Evolutionary conservation across 2,797 vertebrate genomes (phyloP).

Genomic region (Chaetophractus vellerosus): DNA sequence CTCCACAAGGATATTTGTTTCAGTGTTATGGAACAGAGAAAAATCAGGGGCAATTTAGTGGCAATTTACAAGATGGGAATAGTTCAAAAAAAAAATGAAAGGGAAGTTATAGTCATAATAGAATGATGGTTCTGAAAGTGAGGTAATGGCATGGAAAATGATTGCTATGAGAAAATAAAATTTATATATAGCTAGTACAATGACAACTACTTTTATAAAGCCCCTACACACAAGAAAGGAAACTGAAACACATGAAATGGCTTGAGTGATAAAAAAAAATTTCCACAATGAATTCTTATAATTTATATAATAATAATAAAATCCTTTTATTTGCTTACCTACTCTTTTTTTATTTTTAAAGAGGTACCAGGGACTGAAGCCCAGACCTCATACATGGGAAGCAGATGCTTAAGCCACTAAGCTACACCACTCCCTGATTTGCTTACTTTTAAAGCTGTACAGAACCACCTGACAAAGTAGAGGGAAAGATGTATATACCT

Average conservation of each 20-base stretch:
- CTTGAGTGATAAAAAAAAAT: neutral
- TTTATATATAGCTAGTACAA: neutral
- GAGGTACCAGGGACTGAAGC: too few relatives aligned
- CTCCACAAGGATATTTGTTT: slow-evolving; percentile 22
- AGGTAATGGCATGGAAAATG: slow-evolving; percentile 32
- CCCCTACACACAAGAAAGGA: neutral
- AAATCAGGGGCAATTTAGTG: neutral
- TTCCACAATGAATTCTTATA: neutral
- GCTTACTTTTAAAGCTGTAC: neutral
- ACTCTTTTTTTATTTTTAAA: too few relatives aligned
- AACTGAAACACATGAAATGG: slow-evolving; percentile 11
- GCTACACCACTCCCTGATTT: neutral
- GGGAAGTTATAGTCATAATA: neutral
- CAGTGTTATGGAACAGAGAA: slow-evolving; percentile 20
- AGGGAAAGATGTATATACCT: neutral
- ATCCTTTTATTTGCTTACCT: neutral
- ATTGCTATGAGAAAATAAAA: slow-evolving; percentile 17
- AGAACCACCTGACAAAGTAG: neutral
- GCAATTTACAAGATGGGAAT: neutral
- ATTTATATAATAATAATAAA: neutral
- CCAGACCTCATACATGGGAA: too few relatives aligned
- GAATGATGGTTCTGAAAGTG: neutral
- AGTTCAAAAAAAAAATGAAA: neutral
- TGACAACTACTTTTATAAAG: neutral
- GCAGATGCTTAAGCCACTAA: too few relatives aligned